These are phyloP conservation scores for Ancistrus triradiatus DNA, from an alignment of 2,113 vertebrate genomes.

Conservation along the genomic window DNA sequence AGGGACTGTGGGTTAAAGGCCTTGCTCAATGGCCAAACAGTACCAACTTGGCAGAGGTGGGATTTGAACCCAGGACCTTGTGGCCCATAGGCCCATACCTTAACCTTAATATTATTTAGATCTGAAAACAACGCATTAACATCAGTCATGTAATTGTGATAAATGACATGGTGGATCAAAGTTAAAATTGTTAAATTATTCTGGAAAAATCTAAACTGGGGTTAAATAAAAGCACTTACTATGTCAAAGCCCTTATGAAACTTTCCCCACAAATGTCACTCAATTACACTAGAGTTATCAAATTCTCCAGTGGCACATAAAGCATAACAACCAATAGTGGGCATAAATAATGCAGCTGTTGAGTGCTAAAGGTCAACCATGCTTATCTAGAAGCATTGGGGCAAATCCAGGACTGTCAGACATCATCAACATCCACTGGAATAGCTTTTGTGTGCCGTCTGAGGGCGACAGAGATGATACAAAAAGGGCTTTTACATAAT, in stretches of 20 bases:
- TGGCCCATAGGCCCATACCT: too few relatives aligned
- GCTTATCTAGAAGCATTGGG: constrained; percentile 43
- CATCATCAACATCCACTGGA: constrained; percentile 33
- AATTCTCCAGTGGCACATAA: constrained; percentile 36
- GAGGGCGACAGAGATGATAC: constrained; percentile 2
- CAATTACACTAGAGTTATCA: constrained; percentile 39
- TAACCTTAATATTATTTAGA: too few relatives aligned
- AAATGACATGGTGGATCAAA: too few relatives aligned
- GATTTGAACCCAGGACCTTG: too few relatives aligned
- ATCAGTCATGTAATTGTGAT: too few relatives aligned
- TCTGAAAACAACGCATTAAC: too few relatives aligned
- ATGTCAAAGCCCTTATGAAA: neutral
- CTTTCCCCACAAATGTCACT: constrained; percentile 31
- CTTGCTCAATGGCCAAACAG: too few relatives aligned
- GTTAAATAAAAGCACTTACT: neutral
- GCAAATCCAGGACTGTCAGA: constrained; percentile 38
- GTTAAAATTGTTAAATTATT: neutral
- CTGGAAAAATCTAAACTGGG: neutral
- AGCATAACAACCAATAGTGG: constrained; percentile 39
- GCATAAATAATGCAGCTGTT: constrained; percentile 48
- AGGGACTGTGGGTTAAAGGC: too few relatives aligned
- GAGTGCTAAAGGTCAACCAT: constrained; percentile 43
- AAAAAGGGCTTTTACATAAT: constrained; percentile 28
- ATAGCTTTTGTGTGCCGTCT: constrained; percentile 31
- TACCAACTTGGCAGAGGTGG: too few relatives aligned